phyloP scores from a whole-genome alignment of 2,113 vertebrate species.

The Ramphastos sulfuratus region DNA sequence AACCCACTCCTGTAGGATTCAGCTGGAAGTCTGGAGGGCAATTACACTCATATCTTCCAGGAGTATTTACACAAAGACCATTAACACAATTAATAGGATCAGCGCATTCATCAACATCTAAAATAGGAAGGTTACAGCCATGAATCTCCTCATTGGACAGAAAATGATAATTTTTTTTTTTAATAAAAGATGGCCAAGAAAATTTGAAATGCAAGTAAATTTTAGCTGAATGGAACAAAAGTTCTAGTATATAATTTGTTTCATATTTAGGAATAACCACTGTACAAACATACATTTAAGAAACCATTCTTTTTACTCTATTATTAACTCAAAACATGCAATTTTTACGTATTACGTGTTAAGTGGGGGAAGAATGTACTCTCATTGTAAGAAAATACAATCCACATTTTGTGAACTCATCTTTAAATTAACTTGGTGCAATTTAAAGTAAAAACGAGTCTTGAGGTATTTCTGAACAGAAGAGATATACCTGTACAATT shows the following conservation, averaged over 20 bases:
- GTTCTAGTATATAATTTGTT: not conserved
- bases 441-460: not conserved
- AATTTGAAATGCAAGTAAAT: not conserved
- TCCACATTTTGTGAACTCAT: not conserved
- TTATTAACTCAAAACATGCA: not conserved
- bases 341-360: not conserved
- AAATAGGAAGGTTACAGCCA: not conserved
- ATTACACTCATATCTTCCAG: slow-evolving; percentile 85
- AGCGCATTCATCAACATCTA: slow-evolving; percentile 85
- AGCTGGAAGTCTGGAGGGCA: slow-evolving; percentile 86
- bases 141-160: not conserved
- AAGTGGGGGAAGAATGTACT: not conserved
- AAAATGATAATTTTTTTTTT: not conserved
- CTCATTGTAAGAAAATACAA: not conserved
- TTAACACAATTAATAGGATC: slow-evolving; percentile 88
- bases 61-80: slow-evolving; percentile 84
- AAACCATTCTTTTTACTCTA: not conserved
- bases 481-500: slow-evolving; percentile 83
- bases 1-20: slow-evolving; percentile 86
- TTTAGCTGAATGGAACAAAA: not conserved
- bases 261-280: not conserved
- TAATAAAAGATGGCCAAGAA: not conserved
- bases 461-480: not conserved
- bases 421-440: not conserved
- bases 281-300: not conserved